Evolutionary conservation across 2,797 vertebrate species (phyloP).

Genomic region (Dromococcyx pavoninus): DNA sequence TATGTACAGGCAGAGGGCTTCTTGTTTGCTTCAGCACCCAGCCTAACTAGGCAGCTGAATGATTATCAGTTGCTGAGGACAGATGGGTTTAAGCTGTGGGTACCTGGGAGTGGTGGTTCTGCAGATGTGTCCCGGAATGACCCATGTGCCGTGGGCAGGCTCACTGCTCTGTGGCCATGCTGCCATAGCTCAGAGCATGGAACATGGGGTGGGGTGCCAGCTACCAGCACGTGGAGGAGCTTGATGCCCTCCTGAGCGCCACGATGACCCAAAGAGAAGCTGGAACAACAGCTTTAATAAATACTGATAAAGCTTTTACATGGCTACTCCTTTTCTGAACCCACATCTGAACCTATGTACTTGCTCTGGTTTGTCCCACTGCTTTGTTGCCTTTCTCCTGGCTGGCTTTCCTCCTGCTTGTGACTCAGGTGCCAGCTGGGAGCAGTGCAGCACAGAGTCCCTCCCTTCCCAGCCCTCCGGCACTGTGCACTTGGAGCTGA

Average conservation of each 20-base stretch:
- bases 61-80: not conserved
- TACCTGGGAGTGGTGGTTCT: not conserved
- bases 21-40: not conserved
- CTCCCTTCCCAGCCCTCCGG: not conserved
- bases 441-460: rapidly evolving
- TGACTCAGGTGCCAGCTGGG: not conserved
- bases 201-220: not conserved
- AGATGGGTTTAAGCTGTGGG: not conserved
- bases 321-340: not conserved
- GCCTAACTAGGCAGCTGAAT: not conserved
- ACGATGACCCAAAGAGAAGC: not conserved
- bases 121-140: not conserved
- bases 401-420: not conserved
- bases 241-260: not conserved
- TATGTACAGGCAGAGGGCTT: not conserved
- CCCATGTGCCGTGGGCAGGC: rapidly evolving
- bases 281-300: not conserved
- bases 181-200: not conserved
- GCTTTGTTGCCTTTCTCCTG: not conserved
- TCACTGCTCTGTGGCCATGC: not conserved
- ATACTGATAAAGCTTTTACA: not conserved
- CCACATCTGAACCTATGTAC: too few relatives aligned
- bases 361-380: not conserved
- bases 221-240: too few relatives aligned
- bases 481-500: rapidly evolving